A percentile compares a stretch with the other conserved stretches of the same genome.
Conservation (phyloP, 1,140 invertebrate species). For the Nilaparvata lugens region DNA sequence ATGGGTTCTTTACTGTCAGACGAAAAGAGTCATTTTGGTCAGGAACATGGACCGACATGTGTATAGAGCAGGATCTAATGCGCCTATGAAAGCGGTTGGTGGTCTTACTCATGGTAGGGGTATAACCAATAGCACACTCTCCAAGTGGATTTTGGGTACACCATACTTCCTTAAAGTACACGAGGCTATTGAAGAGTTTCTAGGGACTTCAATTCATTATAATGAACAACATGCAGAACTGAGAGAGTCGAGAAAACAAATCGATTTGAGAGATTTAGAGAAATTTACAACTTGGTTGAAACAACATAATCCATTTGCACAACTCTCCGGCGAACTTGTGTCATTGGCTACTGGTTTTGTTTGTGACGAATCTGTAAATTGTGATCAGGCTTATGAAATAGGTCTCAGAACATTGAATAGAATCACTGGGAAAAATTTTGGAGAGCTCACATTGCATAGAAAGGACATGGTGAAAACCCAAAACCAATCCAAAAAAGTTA, state of each 20-base stretch:
- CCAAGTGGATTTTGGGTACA: neutral
- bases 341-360: neutral
- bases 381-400: neutral
- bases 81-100: too few relatives aligned
- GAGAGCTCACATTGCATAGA: neutral
- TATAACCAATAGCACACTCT: neutral
- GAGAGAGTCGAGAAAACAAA: neutral
- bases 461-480: conserved; percentile 9
- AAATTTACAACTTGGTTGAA: neutral
- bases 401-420: neutral
- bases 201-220: neutral
- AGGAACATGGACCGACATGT: too few relatives aligned
- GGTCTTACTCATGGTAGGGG: too few relatives aligned
- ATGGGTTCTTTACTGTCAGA: too few relatives aligned
- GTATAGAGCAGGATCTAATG: too few relatives aligned
- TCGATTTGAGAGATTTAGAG: neutral
- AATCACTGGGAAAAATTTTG: neutral
- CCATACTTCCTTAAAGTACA: neutral
- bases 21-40: too few relatives aligned
- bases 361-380: neutral
- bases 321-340: neutral
- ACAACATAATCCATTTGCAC: neutral
- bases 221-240: neutral
- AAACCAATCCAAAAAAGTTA: conserved; percentile 5
- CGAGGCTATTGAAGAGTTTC: neutral